phyloP scores from a whole-genome alignment of 2,888 invertebrate genomes.

The Lasioglossum lativentre region DNA sequence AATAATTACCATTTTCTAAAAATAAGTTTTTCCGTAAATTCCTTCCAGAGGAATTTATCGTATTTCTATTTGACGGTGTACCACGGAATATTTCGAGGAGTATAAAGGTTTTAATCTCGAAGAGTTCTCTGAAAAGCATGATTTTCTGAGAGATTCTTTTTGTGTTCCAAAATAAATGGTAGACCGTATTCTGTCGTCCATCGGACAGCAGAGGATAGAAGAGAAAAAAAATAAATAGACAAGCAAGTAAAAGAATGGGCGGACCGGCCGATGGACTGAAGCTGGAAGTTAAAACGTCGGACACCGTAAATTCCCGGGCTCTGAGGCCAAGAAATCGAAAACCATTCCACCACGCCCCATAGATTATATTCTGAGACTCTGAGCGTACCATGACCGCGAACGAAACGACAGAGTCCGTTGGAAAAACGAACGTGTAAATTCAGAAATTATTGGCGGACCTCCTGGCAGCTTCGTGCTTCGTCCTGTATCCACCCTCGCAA shows the following conservation, averaged over 20 bases:
- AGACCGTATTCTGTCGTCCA: not conserved
- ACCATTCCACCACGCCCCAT: slow-evolving; percentile 80
- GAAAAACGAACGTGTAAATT: slow-evolving; percentile 48
- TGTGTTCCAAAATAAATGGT: not conserved
- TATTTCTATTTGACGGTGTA: not conserved
- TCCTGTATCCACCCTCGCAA: not conserved
- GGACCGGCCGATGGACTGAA: slow-evolving; percentile 50
- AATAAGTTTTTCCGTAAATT: not conserved
- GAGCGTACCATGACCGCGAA: slow-evolving; percentile 42
- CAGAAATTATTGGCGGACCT: slow-evolving; percentile 49
- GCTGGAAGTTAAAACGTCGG: slow-evolving; percentile 72
- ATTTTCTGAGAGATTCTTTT: not conserved
- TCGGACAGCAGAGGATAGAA: not conserved
- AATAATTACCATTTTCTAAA: too few relatives aligned
- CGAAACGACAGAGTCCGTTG: not conserved
- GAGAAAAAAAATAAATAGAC: not conserved
- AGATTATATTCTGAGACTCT: slow-evolving; percentile 78
- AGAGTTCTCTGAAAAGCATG: not conserved
- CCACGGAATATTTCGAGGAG: not conserved
- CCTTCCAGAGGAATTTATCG: not conserved
- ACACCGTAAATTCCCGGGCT: slow-evolving; percentile 72
- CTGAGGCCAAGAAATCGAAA: slow-evolving; percentile 79
- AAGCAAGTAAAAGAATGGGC: not conserved
- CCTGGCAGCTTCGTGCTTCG: not conserved
- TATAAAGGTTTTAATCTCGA: too few relatives aligned